Conservation (phyloP, 2,888 invertebrate genomes). For the Dasysyrphus albostriatus region DNA sequence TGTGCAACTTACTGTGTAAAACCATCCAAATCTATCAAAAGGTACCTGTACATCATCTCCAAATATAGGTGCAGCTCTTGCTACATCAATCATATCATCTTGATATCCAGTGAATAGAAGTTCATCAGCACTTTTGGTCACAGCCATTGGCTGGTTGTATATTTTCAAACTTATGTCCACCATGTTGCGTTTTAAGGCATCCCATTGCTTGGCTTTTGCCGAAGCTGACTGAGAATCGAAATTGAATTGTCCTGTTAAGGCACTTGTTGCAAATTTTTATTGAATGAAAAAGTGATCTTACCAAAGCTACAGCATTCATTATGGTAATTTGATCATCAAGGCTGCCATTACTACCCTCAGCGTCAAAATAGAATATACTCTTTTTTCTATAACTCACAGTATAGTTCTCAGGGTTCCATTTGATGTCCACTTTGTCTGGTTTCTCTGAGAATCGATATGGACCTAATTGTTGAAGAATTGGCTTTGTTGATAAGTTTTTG, state of each 20-base stretch:
- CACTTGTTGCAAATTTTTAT: neutral
- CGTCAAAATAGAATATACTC: conserved; percentile 89
- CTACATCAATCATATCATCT: conserved; percentile 89
- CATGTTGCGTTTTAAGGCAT: conserved; percentile 85
- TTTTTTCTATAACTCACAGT: conserved; percentile 90
- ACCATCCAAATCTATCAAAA: conserved; percentile 94
- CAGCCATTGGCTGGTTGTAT: conserved; percentile 85
- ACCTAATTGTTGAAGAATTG: conserved; percentile 85
- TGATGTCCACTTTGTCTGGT: conserved; percentile 89
- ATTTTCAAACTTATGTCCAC: conserved; percentile 86
- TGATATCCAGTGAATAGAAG: conserved; percentile 92
- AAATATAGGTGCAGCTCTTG: conserved; percentile 86
- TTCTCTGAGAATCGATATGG: conserved; percentile 88
- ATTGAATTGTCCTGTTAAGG: neutral
- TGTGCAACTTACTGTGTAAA: conserved; percentile 86
- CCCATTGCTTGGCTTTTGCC: conserved; percentile 85
- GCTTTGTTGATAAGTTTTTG: conserved; percentile 85
- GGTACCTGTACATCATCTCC: conserved; percentile 86
- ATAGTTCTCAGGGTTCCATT: conserved; percentile 88
- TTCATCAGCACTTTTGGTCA: conserved; percentile 88
- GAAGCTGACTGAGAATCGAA: conserved; percentile 84
- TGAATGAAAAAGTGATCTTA: conserved; percentile 82
- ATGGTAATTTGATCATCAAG: conserved; percentile 89
- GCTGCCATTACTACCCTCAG: conserved; percentile 87
- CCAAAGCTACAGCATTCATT: conserved; percentile 91